A percentile compares a stretch with the other conserved stretches of the same genome.
Evolutionary conservation across 1,140 invertebrate genomes (phyloP).

Genomic region (Ganaspis sp.): DNA sequence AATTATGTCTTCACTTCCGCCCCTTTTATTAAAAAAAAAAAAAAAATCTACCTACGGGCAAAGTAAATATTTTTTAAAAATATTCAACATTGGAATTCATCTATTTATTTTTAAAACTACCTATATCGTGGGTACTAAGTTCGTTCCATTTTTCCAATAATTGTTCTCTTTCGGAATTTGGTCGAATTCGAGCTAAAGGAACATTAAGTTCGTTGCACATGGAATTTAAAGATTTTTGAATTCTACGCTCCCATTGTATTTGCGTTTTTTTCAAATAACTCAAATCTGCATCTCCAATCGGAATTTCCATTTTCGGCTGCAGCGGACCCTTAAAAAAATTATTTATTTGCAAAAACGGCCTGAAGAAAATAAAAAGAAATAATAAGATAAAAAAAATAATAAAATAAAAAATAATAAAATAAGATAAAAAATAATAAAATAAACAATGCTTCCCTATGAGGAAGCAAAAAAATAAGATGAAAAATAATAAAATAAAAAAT

Average conservation of each 20-base stretch:
- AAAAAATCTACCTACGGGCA: too few relatives aligned
- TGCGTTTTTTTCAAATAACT: conserved; percentile 88
- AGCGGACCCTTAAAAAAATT: conserved; percentile 75
- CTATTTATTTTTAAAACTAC: conserved; percentile 71
- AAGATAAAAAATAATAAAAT: too few relatives aligned
- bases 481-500: too few relatives aligned
- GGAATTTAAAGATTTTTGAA: conserved; percentile 95
- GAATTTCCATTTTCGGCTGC: conserved; percentile 63
- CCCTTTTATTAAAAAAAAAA: too few relatives aligned
- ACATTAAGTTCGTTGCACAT: conserved; percentile 94
- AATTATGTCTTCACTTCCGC: too few relatives aligned
- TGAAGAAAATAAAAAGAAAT: too few relatives aligned
- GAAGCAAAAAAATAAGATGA: too few relatives aligned
- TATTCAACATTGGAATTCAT: too few relatives aligned
- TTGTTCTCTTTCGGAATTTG: conserved; percentile 88
- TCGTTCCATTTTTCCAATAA: conserved; percentile 93
- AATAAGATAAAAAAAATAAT: neutral
- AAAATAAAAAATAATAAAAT: too few relatives aligned
- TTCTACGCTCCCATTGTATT: conserved; percentile 93
- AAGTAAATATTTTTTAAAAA: too few relatives aligned
- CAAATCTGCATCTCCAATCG: conserved; percentile 68
- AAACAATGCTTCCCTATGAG: too few relatives aligned
- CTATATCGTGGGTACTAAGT: conserved; percentile 92
- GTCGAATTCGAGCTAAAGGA: conserved; percentile 84
- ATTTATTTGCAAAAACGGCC: too few relatives aligned